Evolutionary conservation across 2,888 invertebrate species (phyloP), one percentile per base, ranked within the genome.

Genomic region (Pediacus dermestoides): DNA sequence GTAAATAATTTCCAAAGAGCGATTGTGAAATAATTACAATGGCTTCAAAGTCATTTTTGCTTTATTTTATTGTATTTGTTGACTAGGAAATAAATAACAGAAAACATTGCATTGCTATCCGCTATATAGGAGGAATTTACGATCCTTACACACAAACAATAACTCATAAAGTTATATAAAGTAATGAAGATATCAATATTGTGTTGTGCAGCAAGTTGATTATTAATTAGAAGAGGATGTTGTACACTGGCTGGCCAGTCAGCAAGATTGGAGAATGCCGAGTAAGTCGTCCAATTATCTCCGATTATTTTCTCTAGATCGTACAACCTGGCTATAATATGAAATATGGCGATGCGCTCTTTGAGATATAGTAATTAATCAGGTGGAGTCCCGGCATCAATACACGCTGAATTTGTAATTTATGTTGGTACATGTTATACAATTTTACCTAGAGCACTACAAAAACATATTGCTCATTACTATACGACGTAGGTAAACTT

Each of bases 351-450:
- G 54, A 51, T 55, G 58, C 58, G 54, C 52, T 58, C 60, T 58
- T 51, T 55, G 57, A 55, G 58, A 66, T 66, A 65, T 65, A 66
- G 65, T 64, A 60, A 65, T 66, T 64, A 64, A 66, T 66, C 65
- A 65, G 60, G 50, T 55, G 48, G 46, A 53, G 60, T 61, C 60
- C 58, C 52, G 54, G 50, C 50, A 47, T 42, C 42, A 39, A 46
- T 42, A 41, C 42, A 48, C 42, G 41, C 40, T 44, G 43, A 42
- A 42, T n/a, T 44, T 39, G 46, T 40, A 48, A 50, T 47, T 48
- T 48, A 48, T 50, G 48, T 48, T 38, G 37, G 37, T 43, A 42
- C 44, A 41, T 42, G n/a, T n/a, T n/a, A n/a, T n/a, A n/a, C n/a
- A n/a, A n/a, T n/a, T n/a, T n/a, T n/a, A n/a, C n/a, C n/a, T n/a